These are phyloP conservation scores for Vireo griseus DNA, from an alignment of 2,797 vertebrate genomes.

Conservation along the genomic window DNA sequence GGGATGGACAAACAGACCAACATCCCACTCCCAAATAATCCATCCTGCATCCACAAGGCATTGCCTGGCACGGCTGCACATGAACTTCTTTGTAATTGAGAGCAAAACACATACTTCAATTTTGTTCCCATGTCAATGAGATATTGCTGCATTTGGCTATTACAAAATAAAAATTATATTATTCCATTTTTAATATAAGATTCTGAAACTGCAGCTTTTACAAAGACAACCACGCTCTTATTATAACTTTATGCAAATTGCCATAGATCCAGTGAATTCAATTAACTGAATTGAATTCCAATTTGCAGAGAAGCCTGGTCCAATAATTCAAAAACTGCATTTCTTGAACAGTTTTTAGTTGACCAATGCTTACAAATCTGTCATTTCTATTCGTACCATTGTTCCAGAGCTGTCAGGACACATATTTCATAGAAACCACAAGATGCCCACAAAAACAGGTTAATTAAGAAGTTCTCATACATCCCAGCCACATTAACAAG, in stretches of 20 bases:
- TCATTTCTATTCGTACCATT: slow-evolving; percentile 29
- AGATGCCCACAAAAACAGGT: slow-evolving; percentile 51
- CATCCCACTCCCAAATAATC: not conserved
- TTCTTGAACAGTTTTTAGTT: not conserved
- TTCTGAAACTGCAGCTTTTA: not conserved
- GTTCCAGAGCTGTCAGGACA: not conserved
- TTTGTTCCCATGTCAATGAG: not conserved
- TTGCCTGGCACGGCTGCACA: fast-evolving
- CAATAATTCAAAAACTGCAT: slow-evolving; percentile 26
- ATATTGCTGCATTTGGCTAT: not conserved
- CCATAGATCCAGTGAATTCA: slow-evolving; percentile 33
- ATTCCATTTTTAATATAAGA: not conserved
- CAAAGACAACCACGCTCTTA: not conserved
- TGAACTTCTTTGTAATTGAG: not conserved
- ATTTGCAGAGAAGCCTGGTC: not conserved
- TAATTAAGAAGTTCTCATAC: slow-evolving; percentile 55
- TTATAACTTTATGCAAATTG: slow-evolving; percentile 50
- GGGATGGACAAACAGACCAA: not conserved
- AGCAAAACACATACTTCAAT: not conserved
- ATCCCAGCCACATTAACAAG: slow-evolving; percentile 29
- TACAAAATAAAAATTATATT: not conserved
- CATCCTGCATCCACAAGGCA: fast-evolving
- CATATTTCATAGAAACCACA: not conserved
- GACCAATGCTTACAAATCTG: slow-evolving; percentile 9
- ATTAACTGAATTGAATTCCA: slow-evolving; percentile 44